phyloP scores from a whole-genome alignment of 2,888 invertebrate genomes.

The Galerucella nymphaeae region DNA sequence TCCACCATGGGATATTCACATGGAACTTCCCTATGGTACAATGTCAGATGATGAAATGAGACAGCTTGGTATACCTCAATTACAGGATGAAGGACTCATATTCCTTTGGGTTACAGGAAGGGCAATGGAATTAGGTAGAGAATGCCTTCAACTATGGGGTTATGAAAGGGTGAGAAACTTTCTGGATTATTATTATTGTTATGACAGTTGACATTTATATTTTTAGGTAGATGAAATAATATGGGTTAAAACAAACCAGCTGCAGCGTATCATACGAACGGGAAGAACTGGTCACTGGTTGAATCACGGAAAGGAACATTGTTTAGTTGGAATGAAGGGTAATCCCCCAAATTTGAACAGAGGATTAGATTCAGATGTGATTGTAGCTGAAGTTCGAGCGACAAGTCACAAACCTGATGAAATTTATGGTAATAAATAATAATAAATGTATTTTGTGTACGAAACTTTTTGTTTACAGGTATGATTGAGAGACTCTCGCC shows the following conservation, averaged over 20 bases:
- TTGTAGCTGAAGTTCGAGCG: slow-evolving; percentile 97
- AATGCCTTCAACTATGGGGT: slow-evolving; percentile 96
- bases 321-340: slow-evolving; percentile 96
- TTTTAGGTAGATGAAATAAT: slow-evolving; percentile 87
- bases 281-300: slow-evolving; percentile 98
- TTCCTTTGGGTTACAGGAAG: slow-evolving; percentile 98
- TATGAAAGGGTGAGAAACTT: slow-evolving; percentile 77
- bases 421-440: slow-evolving; percentile 82
- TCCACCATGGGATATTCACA: slow-evolving; percentile 99
- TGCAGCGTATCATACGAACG: slow-evolving; percentile 95
- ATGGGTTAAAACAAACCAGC: slow-evolving; percentile 99
- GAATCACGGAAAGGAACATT: slow-evolving; percentile 98
- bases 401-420: slow-evolving; percentile 99
- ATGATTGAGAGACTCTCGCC: slow-evolving; percentile 97
- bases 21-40: slow-evolving; percentile 98
- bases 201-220: neutral
- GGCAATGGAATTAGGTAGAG: slow-evolving; percentile 95
- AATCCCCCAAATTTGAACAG: slow-evolving; percentile 90
- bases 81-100: slow-evolving; percentile 95
- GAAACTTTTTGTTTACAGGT: slow-evolving; percentile 24
- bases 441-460: too few relatives aligned
- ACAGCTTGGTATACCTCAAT: slow-evolving; percentile 89
- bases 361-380: slow-evolving; percentile 96
- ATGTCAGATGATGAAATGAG: slow-evolving; percentile 99
- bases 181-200: too few relatives aligned